These are phyloP conservation scores for Andrena fulva DNA, from an alignment of 2,888 invertebrate genomes.

Conservation along the genomic window DNA sequence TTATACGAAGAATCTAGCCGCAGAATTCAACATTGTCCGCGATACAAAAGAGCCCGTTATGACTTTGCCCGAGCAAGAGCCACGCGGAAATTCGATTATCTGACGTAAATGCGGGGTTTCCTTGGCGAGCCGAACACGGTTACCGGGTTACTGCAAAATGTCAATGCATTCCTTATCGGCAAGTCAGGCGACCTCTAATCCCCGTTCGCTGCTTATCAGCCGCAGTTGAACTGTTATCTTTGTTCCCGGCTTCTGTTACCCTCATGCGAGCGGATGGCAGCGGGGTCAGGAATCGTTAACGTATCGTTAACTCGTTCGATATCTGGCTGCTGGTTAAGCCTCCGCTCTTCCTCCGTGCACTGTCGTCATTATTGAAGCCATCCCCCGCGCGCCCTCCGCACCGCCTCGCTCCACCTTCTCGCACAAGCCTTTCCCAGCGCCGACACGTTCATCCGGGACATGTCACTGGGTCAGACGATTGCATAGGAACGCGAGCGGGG, in stretches of 20 bases:
- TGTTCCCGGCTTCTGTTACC: constrained; percentile 55
- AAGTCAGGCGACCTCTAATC: constrained; percentile 63
- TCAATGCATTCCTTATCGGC: constrained; percentile 50
- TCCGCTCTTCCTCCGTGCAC: constrained; percentile 61
- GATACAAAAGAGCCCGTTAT: background rate
- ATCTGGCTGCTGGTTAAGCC: constrained; percentile 71
- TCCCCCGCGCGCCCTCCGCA: background rate
- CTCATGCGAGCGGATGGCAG: constrained; percentile 50
- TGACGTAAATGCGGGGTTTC: background rate
- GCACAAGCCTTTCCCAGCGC: constrained; percentile 31
- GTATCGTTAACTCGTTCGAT: constrained; percentile 81
- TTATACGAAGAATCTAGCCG: too few species aligned
- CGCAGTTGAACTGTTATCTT: constrained; percentile 69
- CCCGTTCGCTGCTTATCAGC: constrained; percentile 68
- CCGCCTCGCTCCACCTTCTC: constrained; percentile 41
- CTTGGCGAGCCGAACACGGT: constrained; percentile 2
- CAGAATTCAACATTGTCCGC: too few species aligned
- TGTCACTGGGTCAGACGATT: constrained; percentile 79
- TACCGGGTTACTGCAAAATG: constrained; percentile 32
- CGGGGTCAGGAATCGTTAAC: constrained; percentile 77
- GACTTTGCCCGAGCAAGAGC: background rate
- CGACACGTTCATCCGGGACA: constrained; percentile 70
- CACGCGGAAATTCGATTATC: constrained; percentile 23
- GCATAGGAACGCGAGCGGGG: constrained; percentile 67
- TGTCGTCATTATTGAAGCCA: constrained; percentile 68